Evolutionary conservation across 2,113 vertebrate species (phyloP), one percentile per base, ranked within the genome.

Genomic region (Actenoides lindsayi): DNA sequence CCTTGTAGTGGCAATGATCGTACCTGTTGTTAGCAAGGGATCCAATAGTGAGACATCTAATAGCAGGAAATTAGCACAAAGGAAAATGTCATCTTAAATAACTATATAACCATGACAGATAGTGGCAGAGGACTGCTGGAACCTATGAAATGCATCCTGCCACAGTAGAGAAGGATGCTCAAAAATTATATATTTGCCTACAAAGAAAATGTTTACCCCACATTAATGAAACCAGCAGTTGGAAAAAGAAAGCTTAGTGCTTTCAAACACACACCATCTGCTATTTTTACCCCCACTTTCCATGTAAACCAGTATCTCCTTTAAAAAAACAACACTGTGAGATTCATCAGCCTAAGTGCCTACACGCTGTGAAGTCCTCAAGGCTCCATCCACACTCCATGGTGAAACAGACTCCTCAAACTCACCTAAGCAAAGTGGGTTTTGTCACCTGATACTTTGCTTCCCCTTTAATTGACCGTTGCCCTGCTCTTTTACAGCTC

Each of bases 391-490:
- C 50, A 6, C 1, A 1, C 73, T 89, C 31, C 3, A 1, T 56
- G 73, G 53, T 50, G 74, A 91, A 56, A 76, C 69, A 84, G 33
- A 48, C 16, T 76, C 31, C 48, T 75, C 42, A 64, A 94, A 87
- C 0, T 0, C 46, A 75, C 60, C 46, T 71, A 56, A 87, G 69
- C 39, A 81, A 74, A 81, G 74, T 28, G 60, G 57, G 50, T 17
- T 91, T 89, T 76, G 76, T 86, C 90, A 94, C 87, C 84, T 89
- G 89, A 73, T 88, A 42, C 68, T 88, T 76, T 90, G 28, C 76
- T 83, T 93, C 67, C 87, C 63, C n/a, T 94, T 89, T 93, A 91
- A 96, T 94, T 95, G 85, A 94, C 64, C 11, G 5, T 82, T 90
- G 68, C 35, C 68, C 83, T 95, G 53, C 93, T 95, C 79, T 90